Evolutionary conservation across 30 jellyfish, hydroid and myxozoan genomes (phyloP), one percentile per base, ranked within the genome.

Genomic region (Chrysaora quinquecirrha): DNA sequence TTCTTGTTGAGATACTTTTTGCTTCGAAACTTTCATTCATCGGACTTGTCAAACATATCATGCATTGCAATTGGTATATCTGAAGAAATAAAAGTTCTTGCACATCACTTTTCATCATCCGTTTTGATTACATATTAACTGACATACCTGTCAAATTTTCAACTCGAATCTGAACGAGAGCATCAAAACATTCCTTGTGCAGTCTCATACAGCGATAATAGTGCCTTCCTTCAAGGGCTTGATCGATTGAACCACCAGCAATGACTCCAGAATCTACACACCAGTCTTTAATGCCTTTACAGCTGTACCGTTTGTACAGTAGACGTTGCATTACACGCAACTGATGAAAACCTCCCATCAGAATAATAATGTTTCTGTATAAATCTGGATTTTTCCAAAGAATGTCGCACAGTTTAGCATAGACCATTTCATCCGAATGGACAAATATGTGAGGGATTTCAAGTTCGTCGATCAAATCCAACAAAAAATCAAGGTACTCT

Each of bases 281-380:
- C 54, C 54, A 38, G 11, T 80, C 75, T 64, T 54, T 67, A 48
- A 24, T 67, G 24, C 89, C 91, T 69, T 80, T 80, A 79, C 89
- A 71, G 21, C 24, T 19, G 65, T 22, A 52, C 4, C 91, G 76
- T 35, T 50, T 80, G 88, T 16, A 71, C 30, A 80, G 24, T 3
- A 67, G 77, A 24, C 74, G 38, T 24, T 67, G 91, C 54, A 24
- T 49, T 9, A 80, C 91, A 21, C 87, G 88, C 32, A 76, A 20
- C 64, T 79, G 90, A 47, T 67, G 78, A 30, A 79, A 79, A 24
- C 90, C 88, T 6, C 90, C 89, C 90, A 79, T 79, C 31, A 67
- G 52, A 11, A 79, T 47, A 14, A 79, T 50, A 14, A 67, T 67
- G 3, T 32, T 34, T 18, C 46, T 38, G 24, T 73, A 73, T 10